These are phyloP conservation scores for Euphonia xanthogaster DNA, from an alignment of 2,797 vertebrate genomes.

Conservation along the genomic window DNA sequence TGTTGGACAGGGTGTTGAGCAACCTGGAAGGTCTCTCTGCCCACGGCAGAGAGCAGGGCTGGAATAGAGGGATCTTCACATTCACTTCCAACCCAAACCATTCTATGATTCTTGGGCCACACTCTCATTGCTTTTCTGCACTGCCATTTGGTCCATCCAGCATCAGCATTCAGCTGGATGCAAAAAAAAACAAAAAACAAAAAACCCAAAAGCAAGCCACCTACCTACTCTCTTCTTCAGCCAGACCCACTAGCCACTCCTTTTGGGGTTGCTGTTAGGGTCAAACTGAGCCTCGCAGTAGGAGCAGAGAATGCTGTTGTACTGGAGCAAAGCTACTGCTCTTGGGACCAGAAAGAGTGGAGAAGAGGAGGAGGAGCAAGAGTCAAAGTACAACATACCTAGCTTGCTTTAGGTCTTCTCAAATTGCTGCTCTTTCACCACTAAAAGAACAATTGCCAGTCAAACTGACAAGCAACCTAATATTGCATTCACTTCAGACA, in stretches of 20 bases:
- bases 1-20: background rate
- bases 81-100: background rate
- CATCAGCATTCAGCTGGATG: background rate
- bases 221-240: background rate
- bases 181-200: too few species aligned
- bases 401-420: background rate
- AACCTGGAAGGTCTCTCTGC: background rate
- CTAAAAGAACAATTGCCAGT: background rate
- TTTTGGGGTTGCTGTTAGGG: background rate
- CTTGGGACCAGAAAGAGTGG: background rate
- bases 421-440: background rate
- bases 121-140: background rate
- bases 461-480: background rate
- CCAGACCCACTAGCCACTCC: background rate
- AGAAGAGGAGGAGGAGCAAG: background rate
- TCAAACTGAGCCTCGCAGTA: background rate
- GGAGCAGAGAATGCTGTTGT: fast-evolving
- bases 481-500: background rate
- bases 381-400: background rate
- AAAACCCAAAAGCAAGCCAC: background rate
- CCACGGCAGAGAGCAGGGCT: too few species aligned
- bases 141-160: background rate
- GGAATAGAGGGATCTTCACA: background rate
- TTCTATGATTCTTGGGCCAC: background rate
- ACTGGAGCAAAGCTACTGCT: background rate